These are phyloP conservation scores for Ahaetulla prasina DNA, from an alignment of 2,113 vertebrate genomes.

Conservation along the genomic window DNA sequence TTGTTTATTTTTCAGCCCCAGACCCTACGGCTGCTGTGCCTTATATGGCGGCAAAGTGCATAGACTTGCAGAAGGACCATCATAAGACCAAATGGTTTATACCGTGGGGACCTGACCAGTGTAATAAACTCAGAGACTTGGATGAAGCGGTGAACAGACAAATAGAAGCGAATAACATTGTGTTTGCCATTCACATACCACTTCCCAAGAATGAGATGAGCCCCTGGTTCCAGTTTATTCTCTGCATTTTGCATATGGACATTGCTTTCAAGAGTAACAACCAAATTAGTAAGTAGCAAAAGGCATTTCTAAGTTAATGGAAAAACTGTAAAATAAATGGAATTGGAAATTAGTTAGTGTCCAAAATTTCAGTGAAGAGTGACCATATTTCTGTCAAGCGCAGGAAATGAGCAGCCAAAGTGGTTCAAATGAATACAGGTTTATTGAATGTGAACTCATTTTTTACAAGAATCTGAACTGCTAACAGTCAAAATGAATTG, in stretches of 20 bases:
- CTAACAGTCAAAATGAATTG: not conserved
- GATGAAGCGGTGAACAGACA: conserved; percentile 83
- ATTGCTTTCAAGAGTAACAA: conserved; percentile 91
- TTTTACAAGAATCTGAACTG: not conserved
- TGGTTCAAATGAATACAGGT: not conserved
- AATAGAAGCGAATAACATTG: conserved; percentile 93
- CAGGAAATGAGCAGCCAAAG: not conserved
- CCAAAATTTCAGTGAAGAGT: not conserved
- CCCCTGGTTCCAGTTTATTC: conserved; percentile 98
- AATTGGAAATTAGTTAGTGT: not conserved
- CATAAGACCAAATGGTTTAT: conserved; percentile 84
- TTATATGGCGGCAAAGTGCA: conserved; percentile 86
- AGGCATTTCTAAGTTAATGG: not conserved
- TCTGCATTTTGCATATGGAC: conserved; percentile 93
- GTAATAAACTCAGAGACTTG: conserved; percentile 83
- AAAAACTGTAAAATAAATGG: not conserved
- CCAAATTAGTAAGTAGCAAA: conserved; percentile 82
- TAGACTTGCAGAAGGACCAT: conserved; percentile 79
- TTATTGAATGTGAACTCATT: not conserved
- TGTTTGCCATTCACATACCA: conserved; percentile 90
- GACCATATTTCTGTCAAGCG: not conserved
- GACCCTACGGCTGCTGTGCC: conserved; percentile 82
- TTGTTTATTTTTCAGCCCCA: conserved; percentile 77
- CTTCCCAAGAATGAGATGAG: conserved; percentile 89
- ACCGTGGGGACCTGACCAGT: conserved; percentile 89